phyloP scores from a whole-genome alignment of 2,888 invertebrate species.

The Eupeodes latifasciatus region DNA sequence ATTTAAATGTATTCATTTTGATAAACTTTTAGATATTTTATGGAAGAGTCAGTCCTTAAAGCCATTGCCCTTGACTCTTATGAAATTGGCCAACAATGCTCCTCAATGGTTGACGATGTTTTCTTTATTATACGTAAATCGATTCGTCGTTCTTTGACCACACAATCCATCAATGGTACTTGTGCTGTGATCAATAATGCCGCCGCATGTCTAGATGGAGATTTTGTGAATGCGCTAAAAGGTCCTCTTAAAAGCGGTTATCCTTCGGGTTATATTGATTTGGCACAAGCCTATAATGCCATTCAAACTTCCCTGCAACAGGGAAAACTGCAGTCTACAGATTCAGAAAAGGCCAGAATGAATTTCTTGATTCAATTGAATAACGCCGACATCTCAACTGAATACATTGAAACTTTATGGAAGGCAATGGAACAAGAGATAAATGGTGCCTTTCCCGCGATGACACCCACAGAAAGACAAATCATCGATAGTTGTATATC shows the following conservation, averaged over 20 bases:
- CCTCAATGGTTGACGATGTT: conserved; percentile 98
- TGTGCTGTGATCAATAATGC: conserved; percentile 98
- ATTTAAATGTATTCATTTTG: neutral
- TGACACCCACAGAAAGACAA: conserved; percentile 87
- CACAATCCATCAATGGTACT: conserved; percentile 96
- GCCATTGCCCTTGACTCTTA: conserved; percentile 92
- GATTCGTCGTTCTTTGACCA: conserved; percentile 95
- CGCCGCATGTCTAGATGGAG: conserved; percentile 93
- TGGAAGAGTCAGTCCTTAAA: conserved; percentile 97
- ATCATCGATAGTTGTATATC: conserved; percentile 90
- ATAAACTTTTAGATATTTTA: conserved; percentile 88
- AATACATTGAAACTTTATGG: conserved; percentile 94
- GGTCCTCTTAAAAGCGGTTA: conserved; percentile 90
- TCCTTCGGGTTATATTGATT: conserved; percentile 90
- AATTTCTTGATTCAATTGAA: conserved; percentile 92
- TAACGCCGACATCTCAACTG: conserved; percentile 95
- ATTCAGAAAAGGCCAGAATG: conserved; percentile 90
- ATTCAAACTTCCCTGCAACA: conserved; percentile 92
- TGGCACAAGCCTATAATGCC: conserved; percentile 93
- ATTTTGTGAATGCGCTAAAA: conserved; percentile 90
- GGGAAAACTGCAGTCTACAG: conserved; percentile 91
- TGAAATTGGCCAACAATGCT: conserved; percentile 90
- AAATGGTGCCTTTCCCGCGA: conserved; percentile 86
- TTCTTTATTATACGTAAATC: conserved; percentile 99
- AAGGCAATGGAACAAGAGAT: conserved; percentile 90